These are phyloP conservation scores for Colaptes auratus DNA, from an alignment of 2,113 vertebrate genomes.

Conservation along the genomic window DNA sequence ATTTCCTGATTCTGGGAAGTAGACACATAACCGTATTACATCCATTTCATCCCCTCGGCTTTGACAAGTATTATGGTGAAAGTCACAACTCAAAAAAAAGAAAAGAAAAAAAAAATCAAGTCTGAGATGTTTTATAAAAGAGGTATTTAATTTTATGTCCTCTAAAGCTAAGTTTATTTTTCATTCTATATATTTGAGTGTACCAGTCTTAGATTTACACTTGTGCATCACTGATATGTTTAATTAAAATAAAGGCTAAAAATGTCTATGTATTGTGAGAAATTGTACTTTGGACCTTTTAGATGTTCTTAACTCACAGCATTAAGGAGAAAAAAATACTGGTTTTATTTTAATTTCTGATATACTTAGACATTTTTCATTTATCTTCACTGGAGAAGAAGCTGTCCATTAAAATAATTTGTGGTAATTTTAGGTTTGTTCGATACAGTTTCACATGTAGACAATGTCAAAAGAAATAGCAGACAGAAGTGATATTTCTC, in stretches of 20 bases:
- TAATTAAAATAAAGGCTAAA: neutral
- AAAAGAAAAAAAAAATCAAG: neutral
- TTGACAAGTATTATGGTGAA: neutral
- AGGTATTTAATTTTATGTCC: neutral
- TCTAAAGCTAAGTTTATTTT: neutral
- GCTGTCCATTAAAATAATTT: neutral
- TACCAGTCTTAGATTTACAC: neutral
- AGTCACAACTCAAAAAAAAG: neutral
- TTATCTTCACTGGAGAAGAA: neutral
- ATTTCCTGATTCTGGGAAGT: neutral
- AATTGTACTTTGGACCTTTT: neutral
- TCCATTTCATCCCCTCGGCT: neutral
- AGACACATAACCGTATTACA: neutral
- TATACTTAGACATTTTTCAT: neutral
- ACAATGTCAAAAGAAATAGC: neutral
- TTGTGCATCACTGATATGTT: neutral
- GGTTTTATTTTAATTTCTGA: neutral
- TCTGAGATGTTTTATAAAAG: neutral
- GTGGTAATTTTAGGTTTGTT: neutral
- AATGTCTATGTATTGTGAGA: neutral
- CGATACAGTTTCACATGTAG: neutral
- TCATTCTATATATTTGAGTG: neutral
- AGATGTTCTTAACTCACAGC: neutral
- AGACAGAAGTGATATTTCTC: neutral
- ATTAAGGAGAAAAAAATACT: neutral